Base-by-base conservation (phyloP, 64 coral and sea anemone genomes). In the Dendrophyllia cribrosa region DNA sequence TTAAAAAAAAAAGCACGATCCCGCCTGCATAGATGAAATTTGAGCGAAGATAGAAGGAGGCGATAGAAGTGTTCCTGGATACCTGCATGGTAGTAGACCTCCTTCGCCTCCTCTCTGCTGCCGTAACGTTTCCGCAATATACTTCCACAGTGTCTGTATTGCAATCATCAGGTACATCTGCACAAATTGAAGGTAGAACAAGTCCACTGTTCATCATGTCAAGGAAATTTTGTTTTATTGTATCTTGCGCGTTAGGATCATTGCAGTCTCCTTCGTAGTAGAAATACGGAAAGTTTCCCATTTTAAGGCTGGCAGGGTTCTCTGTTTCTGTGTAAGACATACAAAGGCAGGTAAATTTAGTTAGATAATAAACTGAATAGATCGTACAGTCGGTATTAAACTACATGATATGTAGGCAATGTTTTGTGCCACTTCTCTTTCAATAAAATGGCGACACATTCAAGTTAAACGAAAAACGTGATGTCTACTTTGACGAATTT, bases 241-340 rank as follows among this genome's bases (percentile, higher is more conserved):
- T 48, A 51, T 51, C 63, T 66, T 94, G 78, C 4, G 83, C 70
- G 59, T 94, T 90, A 7, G 93, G 93, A 56, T 94, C 25, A 50
- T 94, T 94, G 46, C 93, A 94, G 70, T 94, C 87, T 66, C 93
- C 93, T 20, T 84, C 46, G 67, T 74, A 94, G 74, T 55, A 90
- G 78, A 89, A 94, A 56, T 58, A 63, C 12, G 93, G 93, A 52
- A 74, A 59, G 11, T 50, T 72, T 10, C 6, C 16, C 1, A 66
- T 60, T 52, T n/a, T 74, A 14, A 82, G 44, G 26, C 52, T 79
- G 13, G 48, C 49, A 6, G 92, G 92, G 25, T 88, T 88, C 46
- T 59, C 92, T 5, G 85, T 62, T 44, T 50, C 92, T 93, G 52
- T 50, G 34, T 34, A 34, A 34, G 34, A 34, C 34, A 34, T 34